Evolutionary conservation across 35 echinoderm and acorn worm genomes (phyloP).

Genomic region (Acanthaster planci): DNA sequence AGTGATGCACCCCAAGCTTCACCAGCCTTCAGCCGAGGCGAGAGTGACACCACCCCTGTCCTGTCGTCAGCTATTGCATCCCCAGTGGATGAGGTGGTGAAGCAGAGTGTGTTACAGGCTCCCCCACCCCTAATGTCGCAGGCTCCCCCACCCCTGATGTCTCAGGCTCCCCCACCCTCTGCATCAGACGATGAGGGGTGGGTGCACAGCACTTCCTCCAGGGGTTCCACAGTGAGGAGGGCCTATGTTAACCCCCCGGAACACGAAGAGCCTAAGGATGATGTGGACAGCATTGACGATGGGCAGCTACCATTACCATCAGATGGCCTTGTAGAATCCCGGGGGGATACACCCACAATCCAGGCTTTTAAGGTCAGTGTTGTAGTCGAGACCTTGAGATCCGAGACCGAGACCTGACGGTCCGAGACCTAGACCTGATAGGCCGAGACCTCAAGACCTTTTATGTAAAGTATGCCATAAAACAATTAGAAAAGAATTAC

Average conservation of each 20-base stretch:
- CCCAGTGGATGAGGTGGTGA: not conserved
- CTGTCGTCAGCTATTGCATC: not conserved
- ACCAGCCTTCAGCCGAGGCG: not conserved
- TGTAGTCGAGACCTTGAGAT: no score
- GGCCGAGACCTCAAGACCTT: not conserved
- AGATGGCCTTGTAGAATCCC: not conserved
- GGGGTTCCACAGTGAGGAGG: not conserved
- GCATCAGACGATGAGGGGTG: not conserved
- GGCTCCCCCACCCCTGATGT: not conserved
- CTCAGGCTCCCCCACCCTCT: not conserved
- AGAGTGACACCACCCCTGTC: constrained; percentile 1
- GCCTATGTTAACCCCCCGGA: constrained; percentile 10
- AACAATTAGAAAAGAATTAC: not conserved
- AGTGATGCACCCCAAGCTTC: constrained; percentile 11
- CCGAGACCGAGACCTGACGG: no score
- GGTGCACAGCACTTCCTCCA: constrained; percentile 5
- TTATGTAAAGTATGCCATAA: no score
- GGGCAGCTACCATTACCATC: constrained; percentile 33
- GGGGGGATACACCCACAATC: constrained; percentile 60
- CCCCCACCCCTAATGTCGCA: not conserved
- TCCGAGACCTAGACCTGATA: not conserved
- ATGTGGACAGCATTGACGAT: constrained; percentile 17
- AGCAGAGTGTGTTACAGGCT: not conserved
- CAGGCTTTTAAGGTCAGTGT: constrained; percentile 65
- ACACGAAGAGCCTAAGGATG: not conserved